phyloP scores from a whole-genome alignment of 2,888 invertebrate genomes.

The Neoitamus cyanurus region DNA sequence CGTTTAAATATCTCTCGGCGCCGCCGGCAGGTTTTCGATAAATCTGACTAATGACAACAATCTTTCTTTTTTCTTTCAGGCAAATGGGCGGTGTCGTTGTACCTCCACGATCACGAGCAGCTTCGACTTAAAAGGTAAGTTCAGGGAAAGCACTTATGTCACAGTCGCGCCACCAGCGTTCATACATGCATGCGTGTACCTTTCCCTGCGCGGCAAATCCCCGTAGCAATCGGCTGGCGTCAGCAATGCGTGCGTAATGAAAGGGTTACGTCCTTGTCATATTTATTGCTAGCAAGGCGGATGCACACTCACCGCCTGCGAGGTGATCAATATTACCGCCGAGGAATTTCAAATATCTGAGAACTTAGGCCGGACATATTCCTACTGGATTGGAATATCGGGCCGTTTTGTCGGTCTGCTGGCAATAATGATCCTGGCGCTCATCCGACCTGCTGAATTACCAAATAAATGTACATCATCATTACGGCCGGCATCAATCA shows the following conservation, averaged over 20 bases:
- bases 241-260: background rate
- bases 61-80: slow-evolving; percentile 27
- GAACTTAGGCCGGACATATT: background rate
- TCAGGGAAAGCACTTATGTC: slow-evolving; percentile 3
- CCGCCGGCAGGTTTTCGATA: background rate
- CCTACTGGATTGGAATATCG: background rate
- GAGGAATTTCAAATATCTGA: background rate
- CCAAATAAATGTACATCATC: background rate
- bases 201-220: background rate
- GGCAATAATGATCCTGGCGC: background rate
- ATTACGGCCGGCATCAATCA: background rate
- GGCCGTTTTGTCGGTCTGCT: too few species aligned
- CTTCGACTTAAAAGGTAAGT: slow-evolving; percentile 15
- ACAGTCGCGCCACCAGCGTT: background rate
- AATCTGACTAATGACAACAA: background rate
- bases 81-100: slow-evolving; percentile 14
- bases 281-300: background rate
- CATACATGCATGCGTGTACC: background rate
- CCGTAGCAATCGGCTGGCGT: background rate
- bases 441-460: background rate
- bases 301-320: background rate
- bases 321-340: background rate
- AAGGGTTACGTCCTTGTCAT: background rate
- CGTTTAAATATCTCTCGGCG: slow-evolving; percentile 8
- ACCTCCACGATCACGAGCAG: slow-evolving; percentile 20